Conservation (phyloP, 1,140 invertebrate genomes). For the Neuroterus valhalla region DNA sequence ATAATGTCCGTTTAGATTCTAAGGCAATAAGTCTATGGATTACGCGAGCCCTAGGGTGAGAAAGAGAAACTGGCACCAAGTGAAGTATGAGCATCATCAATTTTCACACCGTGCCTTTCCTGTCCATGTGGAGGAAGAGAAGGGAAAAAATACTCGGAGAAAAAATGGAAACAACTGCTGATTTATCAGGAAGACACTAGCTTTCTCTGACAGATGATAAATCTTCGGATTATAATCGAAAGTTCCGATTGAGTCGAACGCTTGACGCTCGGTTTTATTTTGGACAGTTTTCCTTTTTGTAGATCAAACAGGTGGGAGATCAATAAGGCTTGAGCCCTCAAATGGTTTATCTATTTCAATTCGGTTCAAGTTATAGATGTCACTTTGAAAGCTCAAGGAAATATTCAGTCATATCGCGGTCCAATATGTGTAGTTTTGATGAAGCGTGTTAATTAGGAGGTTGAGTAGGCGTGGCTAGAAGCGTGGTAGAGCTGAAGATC, state of each 20-base stretch:
- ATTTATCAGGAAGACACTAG: background rate
- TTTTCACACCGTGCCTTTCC: background rate
- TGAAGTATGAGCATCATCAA: constrained; percentile 24
- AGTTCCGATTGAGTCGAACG: background rate
- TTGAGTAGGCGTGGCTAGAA: too few species aligned
- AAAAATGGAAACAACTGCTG: constrained; percentile 16
- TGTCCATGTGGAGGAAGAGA: background rate
- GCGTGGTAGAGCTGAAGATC: too few species aligned
- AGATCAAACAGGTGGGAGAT: too few species aligned
- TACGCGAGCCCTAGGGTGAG: constrained; percentile 13
- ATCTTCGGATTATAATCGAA: background rate
- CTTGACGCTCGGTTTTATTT: background rate
- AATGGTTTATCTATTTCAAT: too few species aligned
- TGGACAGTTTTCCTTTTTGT: background rate
- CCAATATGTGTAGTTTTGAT: too few species aligned
- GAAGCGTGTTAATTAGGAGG: too few species aligned
- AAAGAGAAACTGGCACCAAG: background rate
- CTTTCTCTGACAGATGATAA: constrained; percentile 16
- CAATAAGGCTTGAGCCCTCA: too few species aligned
- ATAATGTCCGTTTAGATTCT: constrained; percentile 28
- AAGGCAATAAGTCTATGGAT: constrained; percentile 22
- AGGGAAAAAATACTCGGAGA: constrained; percentile 13
- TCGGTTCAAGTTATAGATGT: too few species aligned
- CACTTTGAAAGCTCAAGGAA: too few species aligned
- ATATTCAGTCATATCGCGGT: too few species aligned